Base-by-base conservation (phyloP, 1,140 invertebrate species). In the Druon quercuslanigerum region DNA sequence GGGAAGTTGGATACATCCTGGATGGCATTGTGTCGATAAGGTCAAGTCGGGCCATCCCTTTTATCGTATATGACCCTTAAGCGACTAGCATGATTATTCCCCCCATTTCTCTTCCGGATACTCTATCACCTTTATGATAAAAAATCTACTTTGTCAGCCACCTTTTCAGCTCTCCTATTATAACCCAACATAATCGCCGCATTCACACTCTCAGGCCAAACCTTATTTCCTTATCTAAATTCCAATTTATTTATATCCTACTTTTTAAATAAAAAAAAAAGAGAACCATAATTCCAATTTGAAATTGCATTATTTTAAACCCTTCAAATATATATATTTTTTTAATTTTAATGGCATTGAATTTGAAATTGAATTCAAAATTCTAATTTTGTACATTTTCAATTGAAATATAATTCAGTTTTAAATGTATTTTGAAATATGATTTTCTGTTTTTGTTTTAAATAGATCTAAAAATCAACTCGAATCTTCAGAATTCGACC, bases 21-120 rank as follows among this genome's bases (percentile, higher is more conserved):
- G 74, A 84, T 83, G 79, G 51, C 77, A 72, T 78, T 81, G 81
- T 85, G 72, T 25, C 72, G 60, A 60, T 71, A 51, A 74, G 19
- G 46, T 50, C 13, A 33, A 51, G 70, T 82, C 79, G 71, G 51
- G 19, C 78, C 71, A 75, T 76, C 80, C 25, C 25, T 33, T 66
- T 66, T 60, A 66, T 33, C 16, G 60, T 66, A 16, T 66, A 33
- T 40, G 25, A 66, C 60, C 16, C 19, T 57, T 66, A 16, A 66
- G 20, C 40, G 25, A 40, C 60, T 66, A 46, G 40, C 60, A 25
- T 66, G 60, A 66, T 66, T 66, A 66, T 66, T 66, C 60, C 60
- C 60, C 25, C 40, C 60, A 66, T 66, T 33, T 66, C 12, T 14
- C 25, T 33, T 66, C 25, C 20, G 14, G 60, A 66, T 66, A 66